These are phyloP conservation scores for Pseudomyrmex concolor DNA, from an alignment of 1,140 invertebrate species.

Conservation along the genomic window DNA sequence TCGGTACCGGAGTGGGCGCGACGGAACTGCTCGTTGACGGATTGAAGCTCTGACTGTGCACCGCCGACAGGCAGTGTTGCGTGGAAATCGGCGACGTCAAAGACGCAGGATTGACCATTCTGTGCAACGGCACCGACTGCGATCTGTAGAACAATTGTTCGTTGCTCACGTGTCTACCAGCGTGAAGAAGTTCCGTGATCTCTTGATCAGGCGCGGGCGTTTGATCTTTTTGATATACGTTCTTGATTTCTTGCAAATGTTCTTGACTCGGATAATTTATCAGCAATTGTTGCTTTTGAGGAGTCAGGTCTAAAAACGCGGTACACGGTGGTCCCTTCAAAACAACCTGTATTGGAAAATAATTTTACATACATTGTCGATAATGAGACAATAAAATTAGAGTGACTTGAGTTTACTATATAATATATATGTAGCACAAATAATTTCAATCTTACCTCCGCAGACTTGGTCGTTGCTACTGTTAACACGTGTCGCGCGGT, in stretches of 20 bases:
- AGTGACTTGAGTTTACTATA: not conserved
- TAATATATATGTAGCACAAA: not conserved
- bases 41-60: constrained; percentile 81
- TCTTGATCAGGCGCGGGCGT: constrained; percentile 80
- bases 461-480: constrained; percentile 70
- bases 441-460: constrained; percentile 74
- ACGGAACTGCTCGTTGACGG: constrained; percentile 88
- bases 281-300: constrained; percentile 80
- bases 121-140: constrained; percentile 91
- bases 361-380: not conserved
- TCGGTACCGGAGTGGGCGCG: constrained; percentile 89
- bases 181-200: constrained; percentile 80
- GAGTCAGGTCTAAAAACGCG: constrained; percentile 77
- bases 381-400: not conserved
- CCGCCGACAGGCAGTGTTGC: constrained; percentile 74
- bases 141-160: constrained; percentile 86
- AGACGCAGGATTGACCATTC: constrained; percentile 84
- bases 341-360: constrained; percentile 61
- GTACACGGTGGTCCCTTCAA: constrained; percentile 71
- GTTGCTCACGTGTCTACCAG: constrained; percentile 73
- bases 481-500: constrained; percentile 72
- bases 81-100: constrained; percentile 79
- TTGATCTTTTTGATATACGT: constrained; percentile 76
- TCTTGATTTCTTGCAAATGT: constrained; percentile 82
- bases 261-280: constrained; percentile 84